Evolutionary conservation across 2,888 invertebrate species (phyloP).

Genomic region (Hoplodrina ambigua): DNA sequence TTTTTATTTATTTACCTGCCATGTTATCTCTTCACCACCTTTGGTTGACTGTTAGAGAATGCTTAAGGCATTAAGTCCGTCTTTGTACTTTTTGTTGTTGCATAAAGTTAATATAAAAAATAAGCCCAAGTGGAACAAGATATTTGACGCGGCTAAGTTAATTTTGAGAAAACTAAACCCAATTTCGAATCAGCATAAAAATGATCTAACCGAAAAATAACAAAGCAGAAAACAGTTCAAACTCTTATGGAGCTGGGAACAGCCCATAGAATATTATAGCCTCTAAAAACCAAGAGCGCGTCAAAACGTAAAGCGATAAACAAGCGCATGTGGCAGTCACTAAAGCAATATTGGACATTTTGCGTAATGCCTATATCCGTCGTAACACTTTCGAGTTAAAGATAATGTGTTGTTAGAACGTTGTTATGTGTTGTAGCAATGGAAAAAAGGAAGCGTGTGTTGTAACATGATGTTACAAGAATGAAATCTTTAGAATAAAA

Average conservation of each 20-base stretch:
- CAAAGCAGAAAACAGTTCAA: conserved; percentile 39
- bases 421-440: conserved; percentile 15
- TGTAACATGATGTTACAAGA: not conserved
- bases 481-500: too few relatives aligned
- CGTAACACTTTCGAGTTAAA: conserved; percentile 31
- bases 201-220: conserved; percentile 8
- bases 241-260: conserved; percentile 33
- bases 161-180: not conserved
- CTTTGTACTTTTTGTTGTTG: too few relatives aligned
- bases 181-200: conserved; percentile 33
- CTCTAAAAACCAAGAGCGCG: conserved; percentile 51
- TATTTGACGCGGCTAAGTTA: too few relatives aligned
- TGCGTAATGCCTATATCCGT: conserved; percentile 39
- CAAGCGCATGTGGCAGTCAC: conserved; percentile 45
- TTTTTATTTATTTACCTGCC: too few relatives aligned
- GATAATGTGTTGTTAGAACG: conserved; percentile 22
- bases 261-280: conserved; percentile 54
- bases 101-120: too few relatives aligned
- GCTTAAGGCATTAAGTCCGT: too few relatives aligned
- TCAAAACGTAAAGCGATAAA: conserved; percentile 59
- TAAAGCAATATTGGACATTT: conserved; percentile 58
- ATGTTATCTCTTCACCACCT: too few relatives aligned
- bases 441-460: not conserved
- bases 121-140: too few relatives aligned
- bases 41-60: too few relatives aligned